Evolutionary conservation across 2,113 vertebrate species (phyloP).

Genomic region (Vidua macroura): DNA sequence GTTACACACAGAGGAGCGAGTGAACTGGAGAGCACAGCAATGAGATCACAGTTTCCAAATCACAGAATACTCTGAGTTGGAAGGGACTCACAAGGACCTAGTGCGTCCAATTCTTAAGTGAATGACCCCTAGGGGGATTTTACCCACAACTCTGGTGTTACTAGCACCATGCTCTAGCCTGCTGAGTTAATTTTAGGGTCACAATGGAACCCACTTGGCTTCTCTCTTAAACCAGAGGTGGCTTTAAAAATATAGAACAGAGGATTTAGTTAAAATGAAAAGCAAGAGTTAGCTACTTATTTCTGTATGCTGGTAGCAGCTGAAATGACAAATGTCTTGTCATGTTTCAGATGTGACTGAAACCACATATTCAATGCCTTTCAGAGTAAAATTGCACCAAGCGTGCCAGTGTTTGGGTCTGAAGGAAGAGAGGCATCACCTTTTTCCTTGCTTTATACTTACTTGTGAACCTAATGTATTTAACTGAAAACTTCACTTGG

Average conservation of each 20-base stretch:
- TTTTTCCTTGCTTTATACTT: background rate
- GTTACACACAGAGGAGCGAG: accelerated
- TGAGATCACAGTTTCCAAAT: background rate
- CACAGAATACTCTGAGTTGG: background rate
- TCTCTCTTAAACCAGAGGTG: background rate
- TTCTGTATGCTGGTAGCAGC: background rate
- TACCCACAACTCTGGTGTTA: background rate
- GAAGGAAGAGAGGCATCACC: background rate
- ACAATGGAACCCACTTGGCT: background rate
- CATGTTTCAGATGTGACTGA: background rate
- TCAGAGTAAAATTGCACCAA: background rate
- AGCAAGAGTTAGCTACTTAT: background rate
- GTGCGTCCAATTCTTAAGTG: accelerated
- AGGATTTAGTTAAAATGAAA: background rate
- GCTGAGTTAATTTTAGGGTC: background rate
- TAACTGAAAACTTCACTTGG: background rate
- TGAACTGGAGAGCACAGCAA: background rate
- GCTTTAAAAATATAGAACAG: background rate
- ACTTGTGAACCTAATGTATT: background rate
- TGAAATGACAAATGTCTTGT: background rate
- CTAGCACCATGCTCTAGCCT: background rate
- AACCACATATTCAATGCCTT: background rate
- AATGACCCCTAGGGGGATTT: background rate
- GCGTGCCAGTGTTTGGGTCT: background rate
- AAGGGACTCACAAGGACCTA: background rate